Base-by-base conservation (phyloP, 2,888 invertebrate genomes). In the Mythimna pallens region DNA sequence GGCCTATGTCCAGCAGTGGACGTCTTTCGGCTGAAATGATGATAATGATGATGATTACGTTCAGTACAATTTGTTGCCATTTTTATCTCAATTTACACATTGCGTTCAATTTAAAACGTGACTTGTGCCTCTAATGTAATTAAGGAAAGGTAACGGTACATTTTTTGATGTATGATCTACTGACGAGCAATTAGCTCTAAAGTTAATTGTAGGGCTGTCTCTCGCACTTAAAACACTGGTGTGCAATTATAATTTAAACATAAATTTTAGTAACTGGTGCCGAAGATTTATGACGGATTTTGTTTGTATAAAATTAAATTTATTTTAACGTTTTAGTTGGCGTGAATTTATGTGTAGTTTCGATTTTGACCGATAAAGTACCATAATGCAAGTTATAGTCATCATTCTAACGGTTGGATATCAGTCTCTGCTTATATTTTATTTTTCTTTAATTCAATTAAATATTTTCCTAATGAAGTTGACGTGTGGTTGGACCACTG, bases 111-210 rank as follows among this genome's bases (percentile, higher is more conserved):
- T 86, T 81, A 76, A 85, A 90, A 86, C 89, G 88, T 89, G 89
- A 88, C 89, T 84, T 80, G 84, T 77, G 67, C 80, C 55, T 17
- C 62, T 83, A 89, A 84, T 75, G 86, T 86, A 87, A 89, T 90
- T 88, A 89, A 85, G 65, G 73, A 83, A 88, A 84, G 75, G 73
- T 90, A 86, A 89, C 89, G 86, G 90, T 86, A 73, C 34, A 78
- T 80, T 84, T 82, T 87, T 85, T 87, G 80, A 85, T 86, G 82
- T 84, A 87, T 88, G 89, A 88, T 90, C 89, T 91, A 92, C 91
- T 92, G 91, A 90, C 89, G 86, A 87, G 87, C 87, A 89, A 91
- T 91, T 90, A 90, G 84, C 83, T 70, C 85, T 85, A 84, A 85
- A 86, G 82, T 87, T 91, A 91, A 91, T 91, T 90, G 88, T 80